Evolutionary conservation across 23 tunicate species (phyloP).

Genomic region (Ascidia mentula): DNA sequence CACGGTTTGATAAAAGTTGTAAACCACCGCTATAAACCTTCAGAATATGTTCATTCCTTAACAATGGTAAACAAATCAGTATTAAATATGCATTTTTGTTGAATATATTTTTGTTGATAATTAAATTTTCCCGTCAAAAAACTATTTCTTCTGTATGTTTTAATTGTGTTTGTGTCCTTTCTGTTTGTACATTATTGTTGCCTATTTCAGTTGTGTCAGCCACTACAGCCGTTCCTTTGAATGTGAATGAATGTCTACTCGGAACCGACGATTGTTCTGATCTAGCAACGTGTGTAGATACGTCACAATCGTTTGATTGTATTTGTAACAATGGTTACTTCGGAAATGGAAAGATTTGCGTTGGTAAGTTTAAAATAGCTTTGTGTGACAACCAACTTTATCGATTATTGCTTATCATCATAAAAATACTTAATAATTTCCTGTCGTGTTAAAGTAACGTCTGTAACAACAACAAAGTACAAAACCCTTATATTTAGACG

Average conservation of each 20-base stretch:
- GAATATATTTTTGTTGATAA: too few species aligned
- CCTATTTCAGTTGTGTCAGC: neutral
- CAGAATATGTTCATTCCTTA: too few species aligned
- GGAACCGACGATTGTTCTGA: conserved; percentile 33
- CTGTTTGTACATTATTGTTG: neutral
- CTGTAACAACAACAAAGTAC: too few species aligned
- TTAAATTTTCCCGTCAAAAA: too few species aligned
- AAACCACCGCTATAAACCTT: too few species aligned
- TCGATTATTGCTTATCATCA: too few species aligned
- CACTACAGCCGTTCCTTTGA: neutral
- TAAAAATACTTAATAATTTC: too few species aligned
- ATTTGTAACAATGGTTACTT: conserved; percentile 16
- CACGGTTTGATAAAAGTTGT: too few species aligned
- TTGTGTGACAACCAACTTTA: neutral
- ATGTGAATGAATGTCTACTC: conserved; percentile 18
- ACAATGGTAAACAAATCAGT: too few species aligned
- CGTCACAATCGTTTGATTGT: conserved; percentile 28
- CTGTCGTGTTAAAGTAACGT: too few species aligned
- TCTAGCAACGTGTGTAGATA: conserved; percentile 32
- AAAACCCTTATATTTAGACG: conserved; percentile 13
- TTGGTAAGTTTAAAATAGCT: neutral
- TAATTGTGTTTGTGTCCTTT: neutral
- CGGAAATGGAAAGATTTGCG: conserved; percentile 27
- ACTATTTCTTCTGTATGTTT: too few species aligned
- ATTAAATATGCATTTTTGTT: too few species aligned